These are phyloP conservation scores for Argopecten irradians DNA, from an alignment of 1,140 invertebrate species.

Conservation along the genomic window DNA sequence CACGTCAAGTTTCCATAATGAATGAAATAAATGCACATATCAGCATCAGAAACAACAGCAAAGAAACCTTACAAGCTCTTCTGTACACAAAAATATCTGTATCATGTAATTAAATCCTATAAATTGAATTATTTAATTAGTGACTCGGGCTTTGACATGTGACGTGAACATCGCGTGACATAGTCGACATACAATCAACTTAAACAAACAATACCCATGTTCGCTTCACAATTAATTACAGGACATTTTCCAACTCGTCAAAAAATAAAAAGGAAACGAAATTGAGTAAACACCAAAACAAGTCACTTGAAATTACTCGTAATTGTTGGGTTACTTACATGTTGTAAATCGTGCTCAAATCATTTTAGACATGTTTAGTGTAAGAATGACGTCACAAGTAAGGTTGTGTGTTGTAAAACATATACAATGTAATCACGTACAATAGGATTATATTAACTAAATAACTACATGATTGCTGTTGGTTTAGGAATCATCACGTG, in stretches of 20 bases:
- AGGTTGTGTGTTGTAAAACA: too few relatives aligned
- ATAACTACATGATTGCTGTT: too few relatives aligned
- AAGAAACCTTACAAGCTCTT: too few relatives aligned
- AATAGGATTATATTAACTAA: too few relatives aligned
- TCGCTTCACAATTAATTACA: neutral
- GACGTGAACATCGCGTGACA: neutral
- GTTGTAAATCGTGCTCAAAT: too few relatives aligned
- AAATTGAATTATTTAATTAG: neutral
- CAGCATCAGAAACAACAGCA: too few relatives aligned
- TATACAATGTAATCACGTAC: too few relatives aligned
- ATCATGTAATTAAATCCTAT: too few relatives aligned
- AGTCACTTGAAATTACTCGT: neutral
- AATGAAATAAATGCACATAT: too few relatives aligned
- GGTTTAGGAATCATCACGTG: too few relatives aligned
- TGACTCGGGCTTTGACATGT: neutral
- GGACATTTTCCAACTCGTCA: neutral
- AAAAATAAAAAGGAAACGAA: neutral
- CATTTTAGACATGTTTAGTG: neutral
- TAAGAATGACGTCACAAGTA: neutral
- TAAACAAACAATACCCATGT: neutral
- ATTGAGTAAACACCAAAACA: neutral
- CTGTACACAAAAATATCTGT: too few relatives aligned
- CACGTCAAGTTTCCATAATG: too few relatives aligned
- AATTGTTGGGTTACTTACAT: neutral
- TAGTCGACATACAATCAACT: neutral